Base-by-base conservation (phyloP, 2,888 invertebrate species). In the Polylopha cassiicola region DNA sequence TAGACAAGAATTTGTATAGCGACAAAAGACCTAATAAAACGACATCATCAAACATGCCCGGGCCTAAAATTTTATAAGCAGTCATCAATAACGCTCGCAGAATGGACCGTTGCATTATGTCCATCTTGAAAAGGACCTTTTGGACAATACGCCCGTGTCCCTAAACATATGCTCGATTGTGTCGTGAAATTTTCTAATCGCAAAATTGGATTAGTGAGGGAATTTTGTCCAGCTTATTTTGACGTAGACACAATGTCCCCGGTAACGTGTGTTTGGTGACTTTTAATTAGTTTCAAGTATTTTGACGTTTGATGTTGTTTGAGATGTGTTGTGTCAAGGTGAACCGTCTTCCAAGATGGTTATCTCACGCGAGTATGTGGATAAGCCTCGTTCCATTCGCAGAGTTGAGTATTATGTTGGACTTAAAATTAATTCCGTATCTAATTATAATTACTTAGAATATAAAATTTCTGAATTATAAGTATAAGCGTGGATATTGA, bases 171-270 rank as follows among this genome's bases (percentile, higher is more conserved):
- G 80, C 58, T 46, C 57, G 59, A 60, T 55, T 60, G 55, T 61
- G 48, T 44, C 34, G 36, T 36, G 45, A 53, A 59, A 59, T 53
- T 55, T 55, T 57, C 70, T 71, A 73, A 73, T 78, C 65, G 65
- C 68, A 53, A 79, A 78, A 84, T 82, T 82, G 82, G 81, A 84
- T 84, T 84, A 78, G 69, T 69, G 65, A 55, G 54, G 49, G 53
- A 45, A 66, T 62, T 73, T 61, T 64, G 73, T 64, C 67, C 67
- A 61, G 64, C 61, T 72, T 77, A 73, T 70, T 66, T 71, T 60
- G 65, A 66, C 58, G 50, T 50, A 50, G 55, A 37, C 59, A 66
- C 73, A 77, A 68, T 67, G 50, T 64, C 53, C 47, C 18, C 32
- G 46, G 33, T 42, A 50, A 56, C 63, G 61, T 66, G 55, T 65